These are phyloP conservation scores for Phymatocera aterrima DNA, from an alignment of 2,888 invertebrate species.

Conservation along the genomic window DNA sequence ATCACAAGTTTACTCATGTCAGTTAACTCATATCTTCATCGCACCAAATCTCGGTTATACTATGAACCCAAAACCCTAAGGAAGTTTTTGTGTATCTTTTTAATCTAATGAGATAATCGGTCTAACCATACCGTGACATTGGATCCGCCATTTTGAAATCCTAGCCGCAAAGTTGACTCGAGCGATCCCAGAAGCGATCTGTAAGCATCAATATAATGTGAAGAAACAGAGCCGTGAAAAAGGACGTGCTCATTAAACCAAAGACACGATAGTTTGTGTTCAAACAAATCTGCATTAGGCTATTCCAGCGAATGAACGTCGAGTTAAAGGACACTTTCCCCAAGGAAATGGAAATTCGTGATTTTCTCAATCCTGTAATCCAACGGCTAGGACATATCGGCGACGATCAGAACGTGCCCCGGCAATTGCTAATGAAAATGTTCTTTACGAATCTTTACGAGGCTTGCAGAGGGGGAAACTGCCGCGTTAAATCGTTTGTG, in stretches of 20 bases:
- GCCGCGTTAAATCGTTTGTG: slow-evolving; percentile 31
- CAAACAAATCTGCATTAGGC: background rate
- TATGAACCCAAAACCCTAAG: background rate
- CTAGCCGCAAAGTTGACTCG: too few species aligned
- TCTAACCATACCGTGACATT: background rate
- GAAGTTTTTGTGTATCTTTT: background rate
- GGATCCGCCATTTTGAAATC: background rate
- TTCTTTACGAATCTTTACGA: slow-evolving; percentile 8
- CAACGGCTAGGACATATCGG: slow-evolving; percentile 9
- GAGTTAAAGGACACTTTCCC: background rate
- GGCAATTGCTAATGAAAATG: slow-evolving; percentile 1
- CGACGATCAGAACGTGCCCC: slow-evolving; percentile 2
- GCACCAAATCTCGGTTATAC: too few species aligned
- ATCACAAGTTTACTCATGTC: too few species aligned
- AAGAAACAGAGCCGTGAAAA: background rate
- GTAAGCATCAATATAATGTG: background rate
- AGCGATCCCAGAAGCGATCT: too few species aligned
- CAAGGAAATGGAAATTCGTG: background rate
- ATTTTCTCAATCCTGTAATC: background rate
- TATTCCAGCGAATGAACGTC: background rate
- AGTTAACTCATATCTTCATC: too few species aligned
- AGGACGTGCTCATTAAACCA: background rate
- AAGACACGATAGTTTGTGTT: background rate
- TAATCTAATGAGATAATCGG: background rate
- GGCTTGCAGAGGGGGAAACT: slow-evolving; percentile 14